Evolutionary conservation across 2,797 vertebrate species (phyloP).

Genomic region (Molossus alvarezi): DNA sequence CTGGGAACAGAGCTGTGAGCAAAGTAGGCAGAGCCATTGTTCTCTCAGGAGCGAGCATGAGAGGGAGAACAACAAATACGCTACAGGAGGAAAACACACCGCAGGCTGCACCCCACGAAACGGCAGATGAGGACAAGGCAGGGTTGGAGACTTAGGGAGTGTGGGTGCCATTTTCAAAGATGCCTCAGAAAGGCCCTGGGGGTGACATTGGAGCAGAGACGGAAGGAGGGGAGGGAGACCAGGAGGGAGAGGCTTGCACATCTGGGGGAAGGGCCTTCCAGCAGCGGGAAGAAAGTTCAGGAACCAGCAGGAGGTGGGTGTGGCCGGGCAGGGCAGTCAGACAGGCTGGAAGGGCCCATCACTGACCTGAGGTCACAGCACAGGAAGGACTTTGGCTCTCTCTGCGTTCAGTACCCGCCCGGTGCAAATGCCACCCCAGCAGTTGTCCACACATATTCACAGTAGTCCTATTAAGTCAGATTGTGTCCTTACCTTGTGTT

Average conservation of each 20-base stretch:
- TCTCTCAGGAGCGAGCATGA: neutral
- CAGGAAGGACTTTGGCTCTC: neutral
- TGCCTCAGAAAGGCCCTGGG: neutral
- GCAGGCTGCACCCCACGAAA: neutral
- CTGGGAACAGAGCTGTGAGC: neutral
- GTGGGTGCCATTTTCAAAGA: neutral
- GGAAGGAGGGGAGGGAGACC: neutral
- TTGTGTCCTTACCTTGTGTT: neutral
- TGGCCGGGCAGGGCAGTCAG: neutral
- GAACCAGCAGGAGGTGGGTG: neutral
- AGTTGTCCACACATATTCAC: rapidly evolving
- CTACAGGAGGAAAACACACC: rapidly evolving
- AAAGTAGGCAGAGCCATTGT: neutral
- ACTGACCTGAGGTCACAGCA: rapidly evolving
- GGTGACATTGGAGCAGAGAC: neutral
- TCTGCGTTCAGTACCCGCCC: neutral
- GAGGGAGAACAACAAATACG: neutral
- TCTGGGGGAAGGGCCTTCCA: neutral
- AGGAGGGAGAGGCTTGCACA: neutral
- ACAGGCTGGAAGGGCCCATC: neutral
- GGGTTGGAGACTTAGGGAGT: neutral
- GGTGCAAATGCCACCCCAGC: neutral
- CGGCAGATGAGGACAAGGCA: too few relatives aligned
- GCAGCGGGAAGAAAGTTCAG: neutral
- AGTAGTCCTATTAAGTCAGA: rapidly evolving